Percentiles rank a stretch among this genome's conserved stretches.
Evolutionary conservation across 1,140 invertebrate species (phyloP).

Genomic region (Ectropis grisescens): DNA sequence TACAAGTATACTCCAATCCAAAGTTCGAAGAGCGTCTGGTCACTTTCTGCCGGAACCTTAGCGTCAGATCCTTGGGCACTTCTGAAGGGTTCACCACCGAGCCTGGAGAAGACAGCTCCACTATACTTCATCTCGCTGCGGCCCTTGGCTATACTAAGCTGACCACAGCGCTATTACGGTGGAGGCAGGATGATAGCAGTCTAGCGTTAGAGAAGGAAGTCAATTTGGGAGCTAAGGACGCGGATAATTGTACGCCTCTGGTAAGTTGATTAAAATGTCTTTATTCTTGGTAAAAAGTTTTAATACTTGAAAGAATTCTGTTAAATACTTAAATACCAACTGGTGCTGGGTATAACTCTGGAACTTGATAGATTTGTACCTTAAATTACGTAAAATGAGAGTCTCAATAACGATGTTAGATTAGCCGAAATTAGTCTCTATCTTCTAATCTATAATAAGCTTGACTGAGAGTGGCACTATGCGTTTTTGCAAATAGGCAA

Average conservation of each 20-base stretch:
- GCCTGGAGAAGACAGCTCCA: constrained; percentile 77
- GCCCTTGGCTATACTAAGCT: constrained; percentile 87
- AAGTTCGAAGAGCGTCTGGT: constrained; percentile 89
- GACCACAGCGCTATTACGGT: constrained; percentile 86
- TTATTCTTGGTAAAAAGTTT: no score
- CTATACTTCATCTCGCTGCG: constrained; percentile 90
- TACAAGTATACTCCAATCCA: constrained; percentile 73
- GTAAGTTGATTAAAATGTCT: constrained; percentile 72
- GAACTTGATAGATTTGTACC: no score
- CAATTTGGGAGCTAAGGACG: constrained; percentile 90
- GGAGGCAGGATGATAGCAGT: constrained; percentile 90
- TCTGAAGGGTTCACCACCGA: constrained; percentile 57
- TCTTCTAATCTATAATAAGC: no score
- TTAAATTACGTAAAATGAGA: no score
- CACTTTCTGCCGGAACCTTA: constrained; percentile 82
- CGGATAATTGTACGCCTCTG: constrained; percentile 89
- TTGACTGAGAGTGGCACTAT: no score
- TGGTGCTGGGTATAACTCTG: no score
- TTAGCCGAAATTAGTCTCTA: no score
- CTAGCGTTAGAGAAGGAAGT: constrained; percentile 90
- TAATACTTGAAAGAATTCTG: no score
- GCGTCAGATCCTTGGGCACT: constrained; percentile 59
- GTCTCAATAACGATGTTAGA: no score
- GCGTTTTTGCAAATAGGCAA: no score
- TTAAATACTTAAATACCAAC: no score